Base-by-base conservation (phyloP, 2,888 invertebrate species). In the Diabrotica balteata region DNA sequence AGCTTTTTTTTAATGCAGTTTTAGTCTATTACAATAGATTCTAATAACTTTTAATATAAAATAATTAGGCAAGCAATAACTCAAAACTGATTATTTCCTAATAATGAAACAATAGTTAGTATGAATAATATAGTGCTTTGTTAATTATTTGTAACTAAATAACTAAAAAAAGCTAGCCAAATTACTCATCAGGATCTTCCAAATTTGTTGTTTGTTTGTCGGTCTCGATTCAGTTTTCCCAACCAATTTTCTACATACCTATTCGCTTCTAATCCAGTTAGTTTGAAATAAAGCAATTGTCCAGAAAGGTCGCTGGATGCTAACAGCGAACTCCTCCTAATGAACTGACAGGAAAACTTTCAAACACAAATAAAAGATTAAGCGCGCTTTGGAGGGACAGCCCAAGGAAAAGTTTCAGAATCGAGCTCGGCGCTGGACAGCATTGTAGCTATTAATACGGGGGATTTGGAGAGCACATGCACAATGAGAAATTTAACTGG, bases 281-380 rank as follows among this genome's bases (percentile, higher is more conserved):
- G 44, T 57, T 57, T 66, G 60, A 66, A 66, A 66, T 32, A 45
- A 54, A 22, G 50, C 61, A 66, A 66, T 66, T 51, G 66, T 66
- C 50, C 61, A 45, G 51, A 43, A 45, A 50, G 65, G 55, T 22
- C 66, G 60, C 61, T 66, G 55, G 55, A 57, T 57, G 55, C 55
- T 57, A 57, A 57, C 55, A 45, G 61, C 66, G 61, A 66, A 66
- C 66, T 50, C 55, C 60, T 55, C 51, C 50, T 66, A 66, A 66
- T 66, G 66, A 66, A 66, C 66, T 57, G 61, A 50, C 57, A 44
- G 57, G 54, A 54, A 55, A 65, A 65, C 65, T 65, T 52, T 46
- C 59, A 10, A 65, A 66, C 55, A 66, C 60, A 66, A 66, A 66
- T 66, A 66, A 66, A 66, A 66, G 66, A 61, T 60, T 49, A 61